Evolutionary conservation across 2,888 invertebrate genomes (phyloP).

Genomic region (Napeogenes inachia): DNA sequence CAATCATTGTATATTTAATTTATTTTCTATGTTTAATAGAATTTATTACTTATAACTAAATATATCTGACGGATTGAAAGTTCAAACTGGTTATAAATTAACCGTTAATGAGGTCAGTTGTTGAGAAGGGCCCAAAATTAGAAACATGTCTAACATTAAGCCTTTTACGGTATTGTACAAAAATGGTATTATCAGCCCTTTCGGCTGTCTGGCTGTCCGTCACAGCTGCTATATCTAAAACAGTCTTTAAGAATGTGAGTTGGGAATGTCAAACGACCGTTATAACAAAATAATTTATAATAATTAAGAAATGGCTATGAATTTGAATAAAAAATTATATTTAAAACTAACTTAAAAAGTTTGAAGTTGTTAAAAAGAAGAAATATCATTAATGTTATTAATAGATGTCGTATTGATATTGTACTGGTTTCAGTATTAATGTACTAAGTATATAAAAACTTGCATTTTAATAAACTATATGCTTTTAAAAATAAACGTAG

Average conservation of each 20-base stretch:
- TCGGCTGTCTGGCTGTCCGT: slow-evolving; percentile 19
- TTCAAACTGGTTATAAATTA: not conserved
- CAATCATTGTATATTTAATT: too few relatives aligned
- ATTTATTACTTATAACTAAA: too few relatives aligned
- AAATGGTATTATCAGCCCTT: slow-evolving; percentile 19
- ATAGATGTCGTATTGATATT: too few relatives aligned
- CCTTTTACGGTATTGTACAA: slow-evolving; percentile 18
- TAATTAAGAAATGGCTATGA: too few relatives aligned
- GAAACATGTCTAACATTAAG: slow-evolving; percentile 11
- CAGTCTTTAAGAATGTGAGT: not conserved
- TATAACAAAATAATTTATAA: too few relatives aligned
- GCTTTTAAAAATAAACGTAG: slow-evolving; percentile 23
- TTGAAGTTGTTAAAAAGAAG: too few relatives aligned
- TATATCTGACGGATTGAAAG: too few relatives aligned
- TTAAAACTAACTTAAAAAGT: too few relatives aligned
- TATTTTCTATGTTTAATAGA: too few relatives aligned
- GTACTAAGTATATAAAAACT: slow-evolving; percentile 12
- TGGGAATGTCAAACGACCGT: too few relatives aligned
- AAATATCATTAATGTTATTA: too few relatives aligned
- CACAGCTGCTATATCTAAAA: slow-evolving; percentile 16
- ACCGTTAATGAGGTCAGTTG: slow-evolving; percentile 19
- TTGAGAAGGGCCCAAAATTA: slow-evolving; percentile 15
- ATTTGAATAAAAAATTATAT: too few relatives aligned
- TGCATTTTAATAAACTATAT: slow-evolving; percentile 19
- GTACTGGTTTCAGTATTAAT: not conserved